These are phyloP conservation scores for Chrysocyon brachyurus DNA, from an alignment of 2,797 vertebrate genomes.

Conservation along the genomic window DNA sequence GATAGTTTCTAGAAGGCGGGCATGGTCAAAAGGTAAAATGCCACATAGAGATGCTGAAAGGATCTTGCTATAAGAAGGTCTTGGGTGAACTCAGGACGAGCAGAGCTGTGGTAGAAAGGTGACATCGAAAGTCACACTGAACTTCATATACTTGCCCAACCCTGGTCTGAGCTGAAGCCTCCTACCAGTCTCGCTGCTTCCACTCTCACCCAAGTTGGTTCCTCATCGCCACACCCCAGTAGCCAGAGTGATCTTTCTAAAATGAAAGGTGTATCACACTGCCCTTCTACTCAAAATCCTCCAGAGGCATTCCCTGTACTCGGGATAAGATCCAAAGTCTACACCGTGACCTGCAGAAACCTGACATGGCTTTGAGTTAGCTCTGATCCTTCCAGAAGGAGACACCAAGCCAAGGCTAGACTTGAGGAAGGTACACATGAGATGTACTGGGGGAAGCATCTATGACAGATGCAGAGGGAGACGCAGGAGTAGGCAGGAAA, in stretches of 20 bases:
- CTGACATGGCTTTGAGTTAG: neutral
- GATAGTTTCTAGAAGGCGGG: neutral
- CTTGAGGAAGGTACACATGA: no score
- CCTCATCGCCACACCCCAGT: rapidly evolving
- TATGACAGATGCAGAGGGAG: neutral
- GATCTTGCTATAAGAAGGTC: neutral
- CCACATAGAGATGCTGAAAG: neutral
- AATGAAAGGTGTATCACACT: neutral
- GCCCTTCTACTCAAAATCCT: neutral
- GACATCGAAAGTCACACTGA: neutral
- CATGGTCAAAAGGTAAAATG: neutral
- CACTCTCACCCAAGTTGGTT: rapidly evolving
- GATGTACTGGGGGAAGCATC: no score
- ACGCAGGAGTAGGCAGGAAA: neutral
- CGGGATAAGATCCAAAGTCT: neutral
- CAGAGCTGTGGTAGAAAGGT: neutral
- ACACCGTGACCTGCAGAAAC: neutral
- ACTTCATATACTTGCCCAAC: neutral
- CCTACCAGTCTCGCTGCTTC: neutral
- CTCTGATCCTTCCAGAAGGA: neutral
- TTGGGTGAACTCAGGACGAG: neutral
- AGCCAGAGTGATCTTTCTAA: neutral
- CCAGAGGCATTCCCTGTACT: neutral
- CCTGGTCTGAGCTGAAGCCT: no score
- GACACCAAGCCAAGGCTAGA: neutral